Evolutionary conservation across 2,113 vertebrate species (phyloP).

Genomic region (Chaenogobius annularis): DNA sequence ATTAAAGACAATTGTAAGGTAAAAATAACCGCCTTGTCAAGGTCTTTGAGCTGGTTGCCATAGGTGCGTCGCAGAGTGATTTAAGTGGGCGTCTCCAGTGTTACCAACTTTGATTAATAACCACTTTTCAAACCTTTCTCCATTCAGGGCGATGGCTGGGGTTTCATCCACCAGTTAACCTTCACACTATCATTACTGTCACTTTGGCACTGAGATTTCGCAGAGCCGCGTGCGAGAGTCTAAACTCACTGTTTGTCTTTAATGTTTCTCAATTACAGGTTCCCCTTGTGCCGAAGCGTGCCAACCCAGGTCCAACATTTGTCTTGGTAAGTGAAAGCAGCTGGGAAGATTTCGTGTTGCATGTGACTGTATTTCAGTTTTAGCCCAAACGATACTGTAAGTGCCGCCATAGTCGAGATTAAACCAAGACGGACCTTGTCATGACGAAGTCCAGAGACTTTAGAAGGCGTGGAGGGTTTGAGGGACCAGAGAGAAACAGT

Average conservation of each 20-base stretch:
- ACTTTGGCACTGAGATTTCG: conserved; percentile 64
- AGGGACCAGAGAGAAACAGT: background rate
- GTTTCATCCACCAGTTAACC: conserved; percentile 70
- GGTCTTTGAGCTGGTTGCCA: conserved; percentile 33
- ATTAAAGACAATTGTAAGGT: conserved; percentile 85
- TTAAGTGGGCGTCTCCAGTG: conserved; percentile 79
- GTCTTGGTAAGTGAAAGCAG: conserved; percentile 32
- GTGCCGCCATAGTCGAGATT: background rate
- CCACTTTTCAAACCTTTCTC: conserved; percentile 77
- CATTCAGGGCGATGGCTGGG: conserved; percentile 61
- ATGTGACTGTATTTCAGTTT: conserved; percentile 3
- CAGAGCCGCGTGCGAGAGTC: conserved; percentile 44
- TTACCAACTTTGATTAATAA: conserved; percentile 86
- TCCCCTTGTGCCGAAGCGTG: conserved; percentile 35
- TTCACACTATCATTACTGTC: conserved; percentile 77
- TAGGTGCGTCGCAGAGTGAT: conserved; percentile 74
- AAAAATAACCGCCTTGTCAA: conserved; percentile 71
- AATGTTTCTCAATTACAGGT: conserved; percentile 60
- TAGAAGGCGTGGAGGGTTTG: background rate
- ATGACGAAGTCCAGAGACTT: background rate
- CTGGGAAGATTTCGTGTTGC: conserved; percentile 11
- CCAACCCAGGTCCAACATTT: conserved; percentile 32
- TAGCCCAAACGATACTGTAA: background rate
- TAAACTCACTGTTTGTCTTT: conserved; percentile 57
- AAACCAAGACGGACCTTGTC: background rate